Evolutionary conservation across 2,888 invertebrate species (phyloP).

Genomic region (Eristalis pertinax): DNA sequence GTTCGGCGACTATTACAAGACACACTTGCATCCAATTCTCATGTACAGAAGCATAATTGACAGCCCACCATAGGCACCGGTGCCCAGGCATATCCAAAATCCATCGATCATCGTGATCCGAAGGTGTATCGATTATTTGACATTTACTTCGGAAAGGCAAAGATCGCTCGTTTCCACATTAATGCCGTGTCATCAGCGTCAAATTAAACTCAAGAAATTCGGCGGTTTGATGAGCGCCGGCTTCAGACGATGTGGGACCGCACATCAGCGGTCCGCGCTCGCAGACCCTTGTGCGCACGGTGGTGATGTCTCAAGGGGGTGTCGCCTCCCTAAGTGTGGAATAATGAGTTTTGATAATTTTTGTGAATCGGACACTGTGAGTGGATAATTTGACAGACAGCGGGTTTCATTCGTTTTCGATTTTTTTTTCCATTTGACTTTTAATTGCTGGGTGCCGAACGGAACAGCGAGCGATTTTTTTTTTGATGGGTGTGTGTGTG

Average conservation of each 20-base stretch:
- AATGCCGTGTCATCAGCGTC: constrained; percentile 63
- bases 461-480: constrained; percentile 25
- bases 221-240: constrained; percentile 61
- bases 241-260: constrained; percentile 30
- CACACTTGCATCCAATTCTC: constrained; percentile 26
- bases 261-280: constrained; percentile 35
- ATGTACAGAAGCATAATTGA: constrained; percentile 64
- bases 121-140: constrained; percentile 59
- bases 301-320: constrained; percentile 41
- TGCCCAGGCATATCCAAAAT: constrained; percentile 12
- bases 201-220: constrained; percentile 60
- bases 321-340: constrained; percentile 43
- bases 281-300: neutral
- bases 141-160: constrained; percentile 31
- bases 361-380: constrained; percentile 45
- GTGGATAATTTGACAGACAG: constrained; percentile 60
- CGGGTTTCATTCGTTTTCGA: constrained; percentile 6
- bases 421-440: neutral
- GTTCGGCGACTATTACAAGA: constrained; percentile 49
- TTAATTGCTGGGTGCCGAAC: constrained; percentile 40
- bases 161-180: neutral
- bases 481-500: constrained; percentile 13
- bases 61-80: constrained; percentile 51
- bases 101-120: constrained; percentile 50
- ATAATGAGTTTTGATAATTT: constrained; percentile 56